Percentiles rank a stretch among this genome's conserved stretches.
These are phyloP conservation scores for Larimichthys polyactis DNA, from an alignment of 2,113 vertebrate genomes.

Conservation along the genomic window DNA sequence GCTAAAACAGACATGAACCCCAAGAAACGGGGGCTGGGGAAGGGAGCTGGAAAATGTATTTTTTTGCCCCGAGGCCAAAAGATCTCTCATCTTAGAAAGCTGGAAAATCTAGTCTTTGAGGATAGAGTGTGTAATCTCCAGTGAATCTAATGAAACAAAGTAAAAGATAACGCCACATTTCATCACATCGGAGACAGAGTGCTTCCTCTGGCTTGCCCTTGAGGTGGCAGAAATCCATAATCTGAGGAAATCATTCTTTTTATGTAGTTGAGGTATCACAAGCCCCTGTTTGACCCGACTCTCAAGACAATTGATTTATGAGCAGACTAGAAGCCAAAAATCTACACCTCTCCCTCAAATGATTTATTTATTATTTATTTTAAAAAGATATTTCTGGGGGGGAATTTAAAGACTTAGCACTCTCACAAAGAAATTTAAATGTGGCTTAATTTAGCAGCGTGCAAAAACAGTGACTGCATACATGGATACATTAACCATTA, in stretches of 20 bases:
- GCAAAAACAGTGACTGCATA: conserved; percentile 17
- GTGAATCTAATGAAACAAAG: conserved; percentile 85
- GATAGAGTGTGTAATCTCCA: conserved; percentile 82
- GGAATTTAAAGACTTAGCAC: conserved; percentile 1
- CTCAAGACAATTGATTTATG: conserved; percentile 77
- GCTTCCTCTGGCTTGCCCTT: conserved; percentile 78
- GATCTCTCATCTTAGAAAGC: conserved; percentile 81
- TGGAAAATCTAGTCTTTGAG: conserved; percentile 76
- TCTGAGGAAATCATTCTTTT: conserved; percentile 80
- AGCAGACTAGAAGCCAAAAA: conserved; percentile 61
- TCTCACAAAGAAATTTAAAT: conserved; percentile 30
- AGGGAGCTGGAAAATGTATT: conserved; percentile 70
- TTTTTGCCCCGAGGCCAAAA: conserved; percentile 77
- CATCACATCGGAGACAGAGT: conserved; percentile 76
- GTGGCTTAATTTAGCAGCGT: not conserved
- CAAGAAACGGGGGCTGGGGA: conserved; percentile 60
- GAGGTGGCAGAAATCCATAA: conserved; percentile 82
- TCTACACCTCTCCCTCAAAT: conserved; percentile 55
- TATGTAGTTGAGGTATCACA: conserved; percentile 75
- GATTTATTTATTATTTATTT: conserved; percentile 41
- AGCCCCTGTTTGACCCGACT: conserved; percentile 76
- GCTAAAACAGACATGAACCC: conserved; percentile 77
- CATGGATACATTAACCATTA: conserved; percentile 23
- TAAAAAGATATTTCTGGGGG: conserved; percentile 25
- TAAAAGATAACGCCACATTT: conserved; percentile 85